Base-by-base conservation (phyloP, 2,797 vertebrate species). In the Myoxocephalus aenaeus region DNA sequence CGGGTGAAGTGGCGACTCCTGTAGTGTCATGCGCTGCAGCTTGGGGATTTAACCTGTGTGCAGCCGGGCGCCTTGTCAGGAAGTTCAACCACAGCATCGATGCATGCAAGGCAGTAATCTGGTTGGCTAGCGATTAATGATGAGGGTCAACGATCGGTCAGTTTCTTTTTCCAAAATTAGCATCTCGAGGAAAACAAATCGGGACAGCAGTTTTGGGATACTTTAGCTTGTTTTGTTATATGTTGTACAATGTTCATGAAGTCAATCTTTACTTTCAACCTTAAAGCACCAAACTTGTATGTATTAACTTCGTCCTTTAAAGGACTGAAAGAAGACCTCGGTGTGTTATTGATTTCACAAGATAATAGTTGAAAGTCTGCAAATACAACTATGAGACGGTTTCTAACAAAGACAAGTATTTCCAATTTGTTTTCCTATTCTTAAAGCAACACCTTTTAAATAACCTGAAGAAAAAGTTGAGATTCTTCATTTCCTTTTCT, bases 401-500 rank as follows among this genome's bases (percentile, higher is more conserved):
- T 7, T 56, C 7, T 20, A 62, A 79, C 73, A 84, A 80, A 82
- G 29, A 14, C 3, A 56, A 29, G 3, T 17, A 79, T 80, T 74
- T 77, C 14, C 61, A 69, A 65, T 65, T 83, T n/a, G 3, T 63
- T 15, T 63, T 63, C 34, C 10, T 5, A 56, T 72, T 68, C 12
- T 64, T 67, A n/a, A 74, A 70, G 27, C 44, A 29, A 32, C 6
- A 42, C 38, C 8, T 50, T 32, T 57, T n/a, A 46, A 56, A 63
- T 51, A 66, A 68, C 48, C 54, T 20, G 12, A 48, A 48, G 65
- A 12, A 22, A 48, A 53, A 57, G 3, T 46, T 18, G 13, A 38
- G 7, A 65, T 73, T 70, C 14, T 34, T 58, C 2, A n/a, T n/a
- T 70, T 50, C 18, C 25, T 48, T 29, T 36, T 59, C 27, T 32